A percentile compares a stretch with the other conserved stretches of the same genome.
These are phyloP conservation scores for Ceratina calcarata DNA, from an alignment of 1,140 invertebrate species.

Conservation along the genomic window DNA sequence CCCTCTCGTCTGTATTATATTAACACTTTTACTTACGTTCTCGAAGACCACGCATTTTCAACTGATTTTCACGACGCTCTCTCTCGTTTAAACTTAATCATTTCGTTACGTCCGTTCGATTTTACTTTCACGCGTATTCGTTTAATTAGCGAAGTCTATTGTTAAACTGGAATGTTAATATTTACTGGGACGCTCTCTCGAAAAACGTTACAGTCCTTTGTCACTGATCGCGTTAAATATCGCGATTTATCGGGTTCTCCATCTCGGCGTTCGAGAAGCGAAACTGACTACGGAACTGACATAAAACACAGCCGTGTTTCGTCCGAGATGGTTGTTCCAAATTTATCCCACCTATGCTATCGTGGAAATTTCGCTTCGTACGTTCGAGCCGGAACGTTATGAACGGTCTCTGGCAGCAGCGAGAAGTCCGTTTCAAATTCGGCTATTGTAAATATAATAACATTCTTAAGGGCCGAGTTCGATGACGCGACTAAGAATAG, in stretches of 20 bases:
- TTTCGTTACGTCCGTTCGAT: no score
- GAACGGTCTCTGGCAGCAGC: not conserved
- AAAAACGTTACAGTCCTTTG: not conserved
- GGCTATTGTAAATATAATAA: no score
- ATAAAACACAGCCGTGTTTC: slow-evolving; percentile 42
- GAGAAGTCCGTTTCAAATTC: not conserved
- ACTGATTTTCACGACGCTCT: no score
- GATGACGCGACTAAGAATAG: not conserved
- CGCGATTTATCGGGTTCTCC: not conserved
- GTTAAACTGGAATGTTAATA: not conserved
- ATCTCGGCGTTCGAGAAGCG: slow-evolving; percentile 20
- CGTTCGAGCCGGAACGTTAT: not conserved
- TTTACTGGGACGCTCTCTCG: not conserved
- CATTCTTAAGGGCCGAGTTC: not conserved
- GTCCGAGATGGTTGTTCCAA: slow-evolving; percentile 56
- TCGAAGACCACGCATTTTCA: no score
- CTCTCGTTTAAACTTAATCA: no score
- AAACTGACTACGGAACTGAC: slow-evolving; percentile 52
- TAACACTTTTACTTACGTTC: no score
- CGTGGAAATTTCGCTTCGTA: slow-evolving; percentile 54
- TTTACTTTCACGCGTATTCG: not conserved
- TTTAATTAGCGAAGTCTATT: not conserved
- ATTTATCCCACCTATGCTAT: slow-evolving; percentile 58
- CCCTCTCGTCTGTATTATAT: not conserved
- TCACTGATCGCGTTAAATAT: not conserved